Evolutionary conservation across 2,797 vertebrate species (phyloP), one percentile per base, ranked within the genome.

Genomic region (Poecilia picta): DNA sequence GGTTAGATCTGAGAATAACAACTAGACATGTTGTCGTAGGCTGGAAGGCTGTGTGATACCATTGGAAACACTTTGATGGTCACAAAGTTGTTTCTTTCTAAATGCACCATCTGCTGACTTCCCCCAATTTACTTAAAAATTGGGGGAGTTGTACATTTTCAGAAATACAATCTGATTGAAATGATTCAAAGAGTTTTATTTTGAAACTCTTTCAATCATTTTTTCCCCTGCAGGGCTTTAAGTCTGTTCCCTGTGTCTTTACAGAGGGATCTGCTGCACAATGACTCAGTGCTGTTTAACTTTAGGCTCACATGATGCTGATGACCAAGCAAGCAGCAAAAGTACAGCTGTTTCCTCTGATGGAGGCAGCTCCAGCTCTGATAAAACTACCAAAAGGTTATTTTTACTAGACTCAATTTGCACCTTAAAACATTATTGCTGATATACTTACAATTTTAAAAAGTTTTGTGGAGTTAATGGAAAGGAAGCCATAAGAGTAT

Each of bases 231-330:
- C 13, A 36, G 12, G 47, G 68, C 43, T 47, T 46, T 46, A 70
- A 53, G 6, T 73, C 62, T 43, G 43, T 47, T 31, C 47, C 45
- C 2, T 25, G 18, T 23, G 59, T 73, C 31, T 72, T 28, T 41
- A 73, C 45, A 25, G 25, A 53, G 12, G 62, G 16, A 49, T 72
- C 75, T 57, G 53, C 53, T 53, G 33, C 73, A 76, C 73, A 62
- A n/a, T 74, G 70, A 81, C 66, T 81, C 80, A n/a, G 53, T 64
- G 55, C 43, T 55, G 45, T 79, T 87, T 75, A 68, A 72, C 81
- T 53, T 72, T 68, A 45, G 72, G 41, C 76, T 31, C 45, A 72
- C 36, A 76, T 33, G 64, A 18, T 59, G 72, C 77, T 74, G 85
- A 83, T 80, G 85, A 84, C 41, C 6, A 45, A 79, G 83, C 79